These are phyloP conservation scores for Drosophila pseudotalamancana DNA, from an alignment of 2,888 invertebrate species.

Conservation along the genomic window DNA sequence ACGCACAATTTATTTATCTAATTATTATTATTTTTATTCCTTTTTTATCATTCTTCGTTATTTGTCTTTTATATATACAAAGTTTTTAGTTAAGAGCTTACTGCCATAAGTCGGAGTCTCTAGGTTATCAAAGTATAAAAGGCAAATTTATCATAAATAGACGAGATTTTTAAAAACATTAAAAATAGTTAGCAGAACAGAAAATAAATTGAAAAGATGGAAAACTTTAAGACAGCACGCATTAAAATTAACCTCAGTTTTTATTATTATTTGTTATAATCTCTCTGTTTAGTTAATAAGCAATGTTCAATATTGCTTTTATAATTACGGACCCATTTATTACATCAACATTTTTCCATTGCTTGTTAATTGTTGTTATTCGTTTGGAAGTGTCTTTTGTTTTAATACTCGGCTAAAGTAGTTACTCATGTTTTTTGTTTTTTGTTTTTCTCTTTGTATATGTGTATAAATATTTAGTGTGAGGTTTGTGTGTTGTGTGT, in stretches of 20 bases:
- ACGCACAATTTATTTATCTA: slow-evolving; percentile 67
- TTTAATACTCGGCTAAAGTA: slow-evolving; percentile 28
- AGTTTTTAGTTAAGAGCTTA: slow-evolving; percentile 13
- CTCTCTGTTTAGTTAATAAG: slow-evolving; percentile 23
- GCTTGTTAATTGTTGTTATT: slow-evolving; percentile 35
- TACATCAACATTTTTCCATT: slow-evolving; percentile 43
- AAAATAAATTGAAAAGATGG: not conserved
- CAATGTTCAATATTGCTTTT: slow-evolving; percentile 55
- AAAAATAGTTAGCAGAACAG: not conserved
- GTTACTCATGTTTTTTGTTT: not conserved
- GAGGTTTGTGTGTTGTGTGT: slow-evolving; percentile 73
- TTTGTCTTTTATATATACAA: slow-evolving; percentile 67
- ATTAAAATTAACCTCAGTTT: slow-evolving; percentile 1
- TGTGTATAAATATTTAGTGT: slow-evolving; percentile 54
- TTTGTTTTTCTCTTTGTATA: slow-evolving; percentile 28
- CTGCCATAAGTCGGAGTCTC: slow-evolving; percentile 26
- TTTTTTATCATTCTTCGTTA: slow-evolving; percentile 55
- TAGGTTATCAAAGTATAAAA: not conserved
- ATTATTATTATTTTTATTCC: slow-evolving; percentile 42
- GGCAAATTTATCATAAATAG: not conserved
- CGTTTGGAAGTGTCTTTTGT: slow-evolving; percentile 45
- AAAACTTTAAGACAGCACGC: slow-evolving; percentile 14
- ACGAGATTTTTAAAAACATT: not conserved
- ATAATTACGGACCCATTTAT: slow-evolving; percentile 38
- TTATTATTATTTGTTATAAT: slow-evolving; percentile 8